A percentile compares a stretch with the other conserved stretches of the same genome.
phyloP scores from a whole-genome alignment of 2,888 invertebrate genomes.

The Volucella inflata region DNA sequence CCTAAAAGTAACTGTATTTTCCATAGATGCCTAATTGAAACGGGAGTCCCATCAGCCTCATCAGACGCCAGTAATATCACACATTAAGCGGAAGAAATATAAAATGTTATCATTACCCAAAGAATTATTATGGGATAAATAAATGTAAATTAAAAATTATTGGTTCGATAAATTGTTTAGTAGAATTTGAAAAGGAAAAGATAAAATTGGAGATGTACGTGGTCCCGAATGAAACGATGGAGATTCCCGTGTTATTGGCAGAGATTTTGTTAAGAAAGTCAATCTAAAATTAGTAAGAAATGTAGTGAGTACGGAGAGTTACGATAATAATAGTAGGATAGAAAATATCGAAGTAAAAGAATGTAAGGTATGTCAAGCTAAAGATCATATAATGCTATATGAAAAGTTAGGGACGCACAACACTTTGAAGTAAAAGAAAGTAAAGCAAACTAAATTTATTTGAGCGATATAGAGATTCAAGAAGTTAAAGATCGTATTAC shows the following conservation, averaged over 20 bases:
- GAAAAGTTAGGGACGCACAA: neutral
- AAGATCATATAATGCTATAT: neutral
- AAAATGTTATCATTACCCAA: slow-evolving; percentile 5
- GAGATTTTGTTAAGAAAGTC: slow-evolving; percentile 32
- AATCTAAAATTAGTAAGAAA: slow-evolving; percentile 6
- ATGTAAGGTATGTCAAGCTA: neutral
- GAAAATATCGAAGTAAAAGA: slow-evolving; percentile 2
- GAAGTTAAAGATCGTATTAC: slow-evolving; percentile 4
- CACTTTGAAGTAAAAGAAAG: neutral
- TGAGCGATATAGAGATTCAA: slow-evolving; percentile 13
- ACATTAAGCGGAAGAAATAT: neutral
- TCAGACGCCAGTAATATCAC: slow-evolving; percentile 12
- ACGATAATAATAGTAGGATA: slow-evolving; percentile 5
- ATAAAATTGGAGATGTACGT: slow-evolving; percentile 12
- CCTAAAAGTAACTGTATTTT: slow-evolving; percentile 3
- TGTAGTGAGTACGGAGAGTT: slow-evolving; percentile 1
- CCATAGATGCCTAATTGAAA: slow-evolving; percentile 30
- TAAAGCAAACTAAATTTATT: slow-evolving; percentile 11
- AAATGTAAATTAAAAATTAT: slow-evolving; percentile 17
- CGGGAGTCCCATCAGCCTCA: slow-evolving; percentile 32
- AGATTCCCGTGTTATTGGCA: slow-evolving; percentile 22
- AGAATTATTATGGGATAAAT: slow-evolving; percentile 27
- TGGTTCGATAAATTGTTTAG: slow-evolving; percentile 8
- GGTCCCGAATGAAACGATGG: slow-evolving; percentile 30
- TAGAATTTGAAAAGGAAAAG: slow-evolving; percentile 12